phyloP scores from a whole-genome alignment of 2,888 invertebrate genomes.

The Cosmorhoe ocellata region DNA sequence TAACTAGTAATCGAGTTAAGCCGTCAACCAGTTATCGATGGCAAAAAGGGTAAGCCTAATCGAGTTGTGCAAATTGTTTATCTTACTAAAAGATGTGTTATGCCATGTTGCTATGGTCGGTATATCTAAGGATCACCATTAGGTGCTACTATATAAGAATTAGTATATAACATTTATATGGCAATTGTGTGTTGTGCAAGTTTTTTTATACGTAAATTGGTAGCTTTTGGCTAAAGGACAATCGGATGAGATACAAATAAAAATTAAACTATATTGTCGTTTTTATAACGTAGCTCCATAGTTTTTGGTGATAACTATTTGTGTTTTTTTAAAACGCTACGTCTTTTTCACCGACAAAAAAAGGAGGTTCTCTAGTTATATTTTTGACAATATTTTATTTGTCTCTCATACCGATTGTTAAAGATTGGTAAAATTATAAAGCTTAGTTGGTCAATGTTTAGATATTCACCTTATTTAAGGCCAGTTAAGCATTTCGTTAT shows the following conservation, averaged over 20 bases:
- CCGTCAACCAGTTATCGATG: background rate
- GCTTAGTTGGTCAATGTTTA: constrained; percentile 63
- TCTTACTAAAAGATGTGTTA: constrained; percentile 43
- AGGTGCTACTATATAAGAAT: constrained; percentile 74
- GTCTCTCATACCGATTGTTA: constrained; percentile 31
- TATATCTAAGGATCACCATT: constrained; percentile 57
- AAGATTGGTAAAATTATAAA: constrained; percentile 29
- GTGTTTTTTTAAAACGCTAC: too few relatives aligned
- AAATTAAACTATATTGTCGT: background rate
- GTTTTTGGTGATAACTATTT: too few relatives aligned
- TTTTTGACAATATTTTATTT: background rate
- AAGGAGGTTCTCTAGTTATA: too few relatives aligned
- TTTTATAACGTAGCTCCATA: too few relatives aligned
- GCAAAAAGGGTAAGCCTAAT: constrained; percentile 13
- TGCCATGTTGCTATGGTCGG: constrained; percentile 53
- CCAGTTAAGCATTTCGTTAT: constrained; percentile 61
- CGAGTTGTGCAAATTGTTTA: constrained; percentile 32
- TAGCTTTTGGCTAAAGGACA: constrained; percentile 41
- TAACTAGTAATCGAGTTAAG: background rate
- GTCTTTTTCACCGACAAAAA: too few relatives aligned
- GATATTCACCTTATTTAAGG: constrained; percentile 44
- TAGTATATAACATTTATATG: constrained; percentile 43
- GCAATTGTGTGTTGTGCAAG: constrained; percentile 36
- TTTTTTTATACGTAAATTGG: constrained; percentile 41
- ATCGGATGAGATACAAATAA: constrained; percentile 20